Conservation (phyloP, 2,888 invertebrate species). For the Chromoteleia sp. region DNA sequence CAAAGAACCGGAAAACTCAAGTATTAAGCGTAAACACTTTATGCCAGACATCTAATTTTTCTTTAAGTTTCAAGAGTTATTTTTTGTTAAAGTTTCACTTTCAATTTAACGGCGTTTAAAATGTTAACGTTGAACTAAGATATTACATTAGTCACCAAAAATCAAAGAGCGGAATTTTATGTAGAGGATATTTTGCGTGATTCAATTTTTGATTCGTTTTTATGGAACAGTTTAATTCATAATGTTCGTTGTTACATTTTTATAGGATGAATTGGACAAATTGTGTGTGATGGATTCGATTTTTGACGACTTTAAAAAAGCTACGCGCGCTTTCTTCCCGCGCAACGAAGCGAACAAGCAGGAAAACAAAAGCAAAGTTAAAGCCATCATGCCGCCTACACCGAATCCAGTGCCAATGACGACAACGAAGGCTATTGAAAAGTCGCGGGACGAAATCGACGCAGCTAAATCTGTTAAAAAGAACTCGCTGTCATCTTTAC, state of each 20-base stretch:
- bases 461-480: constrained; percentile 66
- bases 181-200: too few relatives aligned
- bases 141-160: too few relatives aligned
- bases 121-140: too few relatives aligned
- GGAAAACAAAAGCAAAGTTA: constrained; percentile 34
- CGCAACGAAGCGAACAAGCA: constrained; percentile 45
- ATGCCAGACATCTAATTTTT: not conserved
- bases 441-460: constrained; percentile 79
- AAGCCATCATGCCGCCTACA: constrained; percentile 79
- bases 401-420: constrained; percentile 78
- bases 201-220: not conserved
- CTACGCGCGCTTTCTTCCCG: constrained; percentile 53
- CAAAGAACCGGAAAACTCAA: constrained; percentile 62
- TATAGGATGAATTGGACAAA: constrained; percentile 83
- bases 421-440: constrained; percentile 75
- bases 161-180: too few relatives aligned
- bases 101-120: too few relatives aligned
- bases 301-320: constrained; percentile 71
- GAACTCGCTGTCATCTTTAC: constrained; percentile 21
- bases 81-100: too few relatives aligned
- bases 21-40: constrained; percentile 31
- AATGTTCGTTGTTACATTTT: constrained; percentile 2
- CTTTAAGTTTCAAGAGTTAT: not conserved
- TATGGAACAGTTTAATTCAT: not conserved
- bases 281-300: constrained; percentile 82